These are phyloP conservation scores for Troides helena DNA, from an alignment of 2,888 invertebrate species.

Conservation along the genomic window DNA sequence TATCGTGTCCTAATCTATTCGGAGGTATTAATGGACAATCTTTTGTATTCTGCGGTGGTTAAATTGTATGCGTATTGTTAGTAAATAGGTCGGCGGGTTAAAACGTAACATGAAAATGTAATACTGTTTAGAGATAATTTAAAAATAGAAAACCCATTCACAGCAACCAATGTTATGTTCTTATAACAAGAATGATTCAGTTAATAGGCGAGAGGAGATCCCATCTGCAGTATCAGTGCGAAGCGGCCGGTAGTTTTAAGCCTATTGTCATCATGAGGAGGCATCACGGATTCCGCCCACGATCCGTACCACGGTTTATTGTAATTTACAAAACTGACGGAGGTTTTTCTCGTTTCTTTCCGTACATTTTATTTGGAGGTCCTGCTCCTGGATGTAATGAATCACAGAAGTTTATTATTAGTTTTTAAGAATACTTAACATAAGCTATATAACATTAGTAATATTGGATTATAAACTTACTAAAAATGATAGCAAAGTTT, in stretches of 20 bases:
- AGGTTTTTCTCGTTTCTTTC: slow-evolving; percentile 66
- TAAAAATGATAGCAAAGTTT: neutral
- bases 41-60: slow-evolving; percentile 68
- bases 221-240: slow-evolving; percentile 53
- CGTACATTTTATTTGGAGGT: slow-evolving; percentile 62
- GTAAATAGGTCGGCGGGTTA: slow-evolving; percentile 1
- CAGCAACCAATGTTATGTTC: slow-evolving; percentile 38
- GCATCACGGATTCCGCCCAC: slow-evolving; percentile 71
- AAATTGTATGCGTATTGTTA: slow-evolving; percentile 42
- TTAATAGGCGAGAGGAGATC: slow-evolving; percentile 57
- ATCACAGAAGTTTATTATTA: slow-evolving; percentile 43
- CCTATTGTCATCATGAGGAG: slow-evolving; percentile 60
- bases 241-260: slow-evolving; percentile 53
- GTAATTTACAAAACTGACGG: slow-evolving; percentile 77
- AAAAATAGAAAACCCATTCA: slow-evolving; percentile 34
- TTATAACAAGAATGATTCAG: slow-evolving; percentile 50
- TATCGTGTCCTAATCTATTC: slow-evolving; percentile 65
- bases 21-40: slow-evolving; percentile 60
- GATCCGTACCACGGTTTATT: slow-evolving; percentile 72
- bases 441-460: neutral
- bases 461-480: neutral
- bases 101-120: slow-evolving; percentile 6
- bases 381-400: slow-evolving; percentile 42
- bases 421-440: slow-evolving; percentile 16
- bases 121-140: slow-evolving; percentile 19